Base-by-base conservation (phyloP, 2,113 vertebrate genomes). In the Chaetodon trifascialis region DNA sequence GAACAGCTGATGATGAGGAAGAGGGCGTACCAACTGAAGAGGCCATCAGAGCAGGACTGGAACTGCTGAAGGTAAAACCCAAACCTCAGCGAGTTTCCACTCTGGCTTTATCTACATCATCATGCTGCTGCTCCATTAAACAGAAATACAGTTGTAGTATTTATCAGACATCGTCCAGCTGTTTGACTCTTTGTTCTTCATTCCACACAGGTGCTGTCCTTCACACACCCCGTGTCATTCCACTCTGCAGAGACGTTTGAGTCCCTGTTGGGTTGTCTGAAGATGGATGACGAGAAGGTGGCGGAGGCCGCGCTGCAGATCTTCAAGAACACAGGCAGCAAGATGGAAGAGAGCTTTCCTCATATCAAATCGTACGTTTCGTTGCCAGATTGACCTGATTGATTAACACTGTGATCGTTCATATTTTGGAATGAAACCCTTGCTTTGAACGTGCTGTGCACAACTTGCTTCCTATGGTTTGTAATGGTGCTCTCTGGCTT, bases 201-300 rank as follows among this genome's bases (percentile, higher is more conserved):
- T 63, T 34, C 58, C 58, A 7, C 86, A 19, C 94, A 99, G 98
- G 97, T 99, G 76, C 95, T 99, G 88, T 99, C 98, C 16, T 99
- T 99, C 95, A 99, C 97, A 1, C 98, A 99, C 87, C 98, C 98
- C 3, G 98, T 98, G 76, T 99, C 98, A 4, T 99, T 99, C 95
- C 98, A 99, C 95, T 99, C 98, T 51, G 98, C 98, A 58, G 98
- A 99, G 95, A 99, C 98, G 3, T 99, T 99, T 59, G 98, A 99
- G 85, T 99, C 97, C 63, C 96, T 99, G 59, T 84, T 99, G 46
- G 97, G 97, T 90, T 99, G 98, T 92, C 91, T 99, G 84, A 99
- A 99, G 94, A 99, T 99, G 98, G 98, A 99, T 42, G 98, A 99
- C 73, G 98, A 99, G 94, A 99, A 99, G 93, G 98, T 99, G 30